A percentile compares a stretch with the other conserved stretches of the same genome.
These are phyloP conservation scores for Eupithecia exiguata DNA, from an alignment of 2,888 invertebrate genomes.

Conservation along the genomic window DNA sequence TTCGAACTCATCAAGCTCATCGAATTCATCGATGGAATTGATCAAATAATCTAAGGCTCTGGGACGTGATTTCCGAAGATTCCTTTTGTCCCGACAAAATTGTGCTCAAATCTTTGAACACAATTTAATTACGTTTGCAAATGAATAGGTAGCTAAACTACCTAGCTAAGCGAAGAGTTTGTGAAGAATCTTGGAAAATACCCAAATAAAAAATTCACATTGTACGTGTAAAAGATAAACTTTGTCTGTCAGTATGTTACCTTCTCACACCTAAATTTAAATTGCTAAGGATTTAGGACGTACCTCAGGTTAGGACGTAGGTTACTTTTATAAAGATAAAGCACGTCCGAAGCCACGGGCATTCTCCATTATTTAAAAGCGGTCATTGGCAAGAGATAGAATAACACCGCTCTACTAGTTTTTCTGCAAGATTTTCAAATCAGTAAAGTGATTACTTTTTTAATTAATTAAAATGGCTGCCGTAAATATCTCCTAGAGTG, in stretches of 20 bases:
- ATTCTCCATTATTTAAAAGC: not conserved
- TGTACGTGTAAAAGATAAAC: not conserved
- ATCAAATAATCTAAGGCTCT: not conserved
- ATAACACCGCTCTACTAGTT: not conserved
- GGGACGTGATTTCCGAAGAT: slow-evolving; percentile 9
- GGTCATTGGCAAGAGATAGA: not conserved
- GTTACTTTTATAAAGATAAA: not conserved
- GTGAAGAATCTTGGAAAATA: not conserved
- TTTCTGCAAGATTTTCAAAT: slow-evolving; percentile 1
- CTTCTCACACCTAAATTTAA: not conserved
- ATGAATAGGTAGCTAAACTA: not conserved
- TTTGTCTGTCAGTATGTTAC: not conserved
- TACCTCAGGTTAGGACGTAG: not conserved
- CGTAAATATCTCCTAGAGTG: not conserved
- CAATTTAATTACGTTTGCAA: slow-evolving; percentile 6
- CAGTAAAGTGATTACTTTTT: not conserved
- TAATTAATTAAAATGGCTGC: slow-evolving; percentile 5
- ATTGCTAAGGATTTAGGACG: not conserved
- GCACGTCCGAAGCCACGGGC: not conserved
- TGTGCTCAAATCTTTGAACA: slow-evolving; percentile 8
- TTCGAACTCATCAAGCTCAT: not conserved
- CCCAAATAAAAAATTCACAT: not conserved
- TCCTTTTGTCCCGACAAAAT: slow-evolving; percentile 6
- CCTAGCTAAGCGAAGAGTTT: not conserved
- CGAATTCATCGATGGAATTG: slow-evolving; percentile 5